Conservation (phyloP, 64 coral and sea anemone genomes). For the Hydrozoanthus tunicans region DNA sequence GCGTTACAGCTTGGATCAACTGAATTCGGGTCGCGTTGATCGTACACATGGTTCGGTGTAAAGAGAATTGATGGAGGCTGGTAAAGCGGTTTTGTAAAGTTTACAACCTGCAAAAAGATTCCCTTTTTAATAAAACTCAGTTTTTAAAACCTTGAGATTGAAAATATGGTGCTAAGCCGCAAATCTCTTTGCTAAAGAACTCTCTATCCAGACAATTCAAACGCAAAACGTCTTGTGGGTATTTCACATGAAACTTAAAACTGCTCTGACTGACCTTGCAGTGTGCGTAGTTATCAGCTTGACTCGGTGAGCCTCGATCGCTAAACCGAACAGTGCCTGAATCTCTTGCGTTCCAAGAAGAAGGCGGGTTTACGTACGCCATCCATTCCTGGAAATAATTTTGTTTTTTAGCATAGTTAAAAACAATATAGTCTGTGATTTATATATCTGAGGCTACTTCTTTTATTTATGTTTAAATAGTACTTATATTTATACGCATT, state of each 20-base stretch:
- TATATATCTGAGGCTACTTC: too few species aligned
- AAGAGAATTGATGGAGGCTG: slow-evolving; percentile 6
- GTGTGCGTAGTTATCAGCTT: neutral
- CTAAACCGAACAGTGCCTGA: neutral
- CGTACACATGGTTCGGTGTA: neutral
- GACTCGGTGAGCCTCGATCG: neutral
- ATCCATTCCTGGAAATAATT: neutral
- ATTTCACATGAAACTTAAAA: neutral
- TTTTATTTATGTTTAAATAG: too few species aligned
- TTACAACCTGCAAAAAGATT: neutral
- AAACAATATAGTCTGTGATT: too few species aligned
- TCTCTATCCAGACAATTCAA: neutral
- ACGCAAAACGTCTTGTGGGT: neutral
- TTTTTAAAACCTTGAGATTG: neutral
- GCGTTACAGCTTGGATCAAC: neutral
- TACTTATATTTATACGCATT: too few species aligned
- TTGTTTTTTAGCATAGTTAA: too few species aligned
- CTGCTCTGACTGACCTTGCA: neutral
- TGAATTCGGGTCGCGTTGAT: neutral
- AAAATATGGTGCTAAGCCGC: neutral
- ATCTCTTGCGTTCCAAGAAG: neutral
- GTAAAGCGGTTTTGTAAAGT: neutral
- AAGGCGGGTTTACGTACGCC: neutral
- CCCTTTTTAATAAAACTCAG: neutral
- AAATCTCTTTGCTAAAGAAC: neutral